Evolutionary conservation across 1,140 invertebrate genomes (phyloP).

Genomic region (Temnothorax nylanderi): DNA sequence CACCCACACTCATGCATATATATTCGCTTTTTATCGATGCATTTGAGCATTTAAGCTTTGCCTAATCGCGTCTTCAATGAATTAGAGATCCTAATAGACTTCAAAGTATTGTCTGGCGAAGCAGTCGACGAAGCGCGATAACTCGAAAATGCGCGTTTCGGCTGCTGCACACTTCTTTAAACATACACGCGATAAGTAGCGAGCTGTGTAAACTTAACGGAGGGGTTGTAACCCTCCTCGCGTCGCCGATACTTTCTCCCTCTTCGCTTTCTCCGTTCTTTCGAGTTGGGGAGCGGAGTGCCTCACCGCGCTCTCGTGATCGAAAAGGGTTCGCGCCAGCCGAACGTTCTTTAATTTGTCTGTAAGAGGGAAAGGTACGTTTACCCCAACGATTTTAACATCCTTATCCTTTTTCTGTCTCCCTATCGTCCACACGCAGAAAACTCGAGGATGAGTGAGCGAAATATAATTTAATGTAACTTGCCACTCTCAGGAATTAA

Average conservation of each 20-base stretch:
- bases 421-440: neutral
- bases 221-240: constrained; percentile 46
- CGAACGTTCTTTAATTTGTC: constrained; percentile 68
- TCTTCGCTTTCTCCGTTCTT: constrained; percentile 11
- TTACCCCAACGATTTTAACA: constrained; percentile 47
- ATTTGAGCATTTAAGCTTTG: constrained; percentile 19
- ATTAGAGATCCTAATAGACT: constrained; percentile 25
- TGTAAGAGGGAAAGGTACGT: constrained; percentile 36
- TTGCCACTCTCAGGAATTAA: neutral
- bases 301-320: constrained; percentile 45
- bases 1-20: neutral
- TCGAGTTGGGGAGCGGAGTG: constrained; percentile 53
- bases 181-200: constrained; percentile 42
- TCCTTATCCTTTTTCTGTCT: neutral
- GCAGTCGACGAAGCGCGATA: constrained; percentile 30
- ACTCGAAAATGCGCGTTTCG: constrained; percentile 21
- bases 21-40: neutral
- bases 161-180: constrained; percentile 34
- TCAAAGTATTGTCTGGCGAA: constrained; percentile 26
- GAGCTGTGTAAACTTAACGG: constrained; percentile 36
- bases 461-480: constrained; percentile 30
- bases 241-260: constrained; percentile 52
- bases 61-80: constrained; percentile 17
- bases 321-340: constrained; percentile 62
- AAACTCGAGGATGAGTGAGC: neutral